Evolutionary conservation across 2,797 vertebrate species (phyloP).

Genomic region (Geotria australis): DNA sequence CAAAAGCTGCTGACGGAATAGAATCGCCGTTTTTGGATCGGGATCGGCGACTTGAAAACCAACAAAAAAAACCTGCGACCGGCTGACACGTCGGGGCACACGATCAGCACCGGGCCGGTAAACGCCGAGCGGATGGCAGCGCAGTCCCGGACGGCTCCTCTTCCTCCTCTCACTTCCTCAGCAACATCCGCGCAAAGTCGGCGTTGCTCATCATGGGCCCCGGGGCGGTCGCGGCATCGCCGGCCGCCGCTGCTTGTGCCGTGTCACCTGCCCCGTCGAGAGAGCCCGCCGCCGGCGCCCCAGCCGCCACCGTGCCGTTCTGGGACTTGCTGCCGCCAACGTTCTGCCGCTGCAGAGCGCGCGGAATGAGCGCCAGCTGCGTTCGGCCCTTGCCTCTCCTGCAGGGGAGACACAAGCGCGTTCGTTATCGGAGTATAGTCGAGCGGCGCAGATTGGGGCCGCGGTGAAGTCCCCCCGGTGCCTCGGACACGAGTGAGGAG

Average conservation of each 20-base stretch:
- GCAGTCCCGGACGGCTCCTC: too few species aligned
- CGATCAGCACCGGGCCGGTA: too few species aligned
- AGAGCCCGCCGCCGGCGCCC: too few species aligned
- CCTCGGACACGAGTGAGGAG: too few species aligned
- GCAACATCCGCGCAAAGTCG: slow-evolving; percentile 71
- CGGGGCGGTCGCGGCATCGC: slow-evolving; percentile 5
- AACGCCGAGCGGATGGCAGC: too few species aligned
- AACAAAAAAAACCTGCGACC: too few species aligned
- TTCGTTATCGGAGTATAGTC: not conserved
- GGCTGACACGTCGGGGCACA: too few species aligned
- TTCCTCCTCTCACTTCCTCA: slow-evolving; percentile 43
- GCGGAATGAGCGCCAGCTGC: slow-evolving; percentile 54
- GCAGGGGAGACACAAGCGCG: slow-evolving; percentile 1
- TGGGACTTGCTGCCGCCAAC: slow-evolving; percentile 17
- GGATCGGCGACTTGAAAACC: too few species aligned
- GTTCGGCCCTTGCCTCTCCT: slow-evolving; percentile 76
- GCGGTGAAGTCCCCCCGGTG: too few species aligned
- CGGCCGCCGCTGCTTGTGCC: slow-evolving; percentile 3
- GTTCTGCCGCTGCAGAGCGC: slow-evolving; percentile 37
- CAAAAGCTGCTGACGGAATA: too few species aligned
- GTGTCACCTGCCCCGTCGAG: slow-evolving; percentile 4
- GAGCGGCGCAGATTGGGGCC: too few species aligned
- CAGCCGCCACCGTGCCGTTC: slow-evolving; percentile 27
- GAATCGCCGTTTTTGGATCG: too few species aligned
- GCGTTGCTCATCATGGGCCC: slow-evolving; percentile 64